Base-by-base conservation (phyloP, 2,888 invertebrate species). In the Sarcophaga carnaria region DNA sequence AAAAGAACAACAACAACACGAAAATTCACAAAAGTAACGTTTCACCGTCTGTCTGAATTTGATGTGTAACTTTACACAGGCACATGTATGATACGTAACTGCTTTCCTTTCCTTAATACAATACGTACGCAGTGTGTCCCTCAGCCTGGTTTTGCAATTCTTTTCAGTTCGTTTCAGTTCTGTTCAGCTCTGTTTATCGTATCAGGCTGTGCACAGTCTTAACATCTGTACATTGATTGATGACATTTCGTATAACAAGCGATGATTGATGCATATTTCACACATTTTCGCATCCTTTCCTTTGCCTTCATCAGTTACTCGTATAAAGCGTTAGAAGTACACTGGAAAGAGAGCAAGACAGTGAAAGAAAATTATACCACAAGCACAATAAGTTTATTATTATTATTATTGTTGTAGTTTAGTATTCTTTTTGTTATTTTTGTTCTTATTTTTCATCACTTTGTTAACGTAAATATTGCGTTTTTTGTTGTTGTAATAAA, bases 221-320 rank as follows among this genome's bases (percentile, higher is more conserved):
- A 87, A 87, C 78, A 54, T 54, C 12, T 17, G 79, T 76, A 84
- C 90, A 89, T 89, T 92, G 92, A 92, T 92, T 92, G 92, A 92
- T 92, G 92, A 91, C 91, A 91, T 92, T 90, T 91, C 91, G 90
- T 91, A 92, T 92, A 91, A 54, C 54, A 54, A 92, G 91, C 92
- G 90, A 92, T 92, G 92, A 92, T 92, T 92, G 92, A 92, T 92
- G 92, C 90, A 90, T 90, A 90, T 90, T 90, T 91, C 90, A 91
- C 92, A 92, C 91, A 91, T 90, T 90, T 90, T 84, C 74, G 63
- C 83, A 78, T 81, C 79, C 87, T 76, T 81, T 82, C 66, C 66
- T 82, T 70, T 20, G 0, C 2, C 12, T 27, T 67, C 71, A 72
- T 14, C 20, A 25, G 49, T 25, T n/a, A 66, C 10, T 20, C n/a